phyloP scores from a whole-genome alignment of 2,113 vertebrate genomes.

The Actinemys pallida region DNA sequence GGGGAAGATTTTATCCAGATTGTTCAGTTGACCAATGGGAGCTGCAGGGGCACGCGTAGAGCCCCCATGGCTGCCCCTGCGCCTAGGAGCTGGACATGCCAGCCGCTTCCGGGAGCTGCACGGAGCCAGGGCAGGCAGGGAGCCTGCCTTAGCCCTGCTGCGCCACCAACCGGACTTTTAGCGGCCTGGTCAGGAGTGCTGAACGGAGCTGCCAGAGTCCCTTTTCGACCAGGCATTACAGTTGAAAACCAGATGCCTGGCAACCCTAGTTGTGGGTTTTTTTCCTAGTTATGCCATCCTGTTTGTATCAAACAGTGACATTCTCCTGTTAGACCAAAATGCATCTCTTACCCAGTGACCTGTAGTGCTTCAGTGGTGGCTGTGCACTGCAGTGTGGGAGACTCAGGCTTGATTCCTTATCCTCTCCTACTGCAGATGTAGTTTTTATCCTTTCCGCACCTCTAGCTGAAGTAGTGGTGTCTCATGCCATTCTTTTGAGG shows the following conservation, averaged over 20 bases:
- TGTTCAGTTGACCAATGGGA: background rate
- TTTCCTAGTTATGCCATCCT: background rate
- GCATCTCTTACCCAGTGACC: background rate
- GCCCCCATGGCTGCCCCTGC: background rate
- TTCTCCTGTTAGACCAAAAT: background rate
- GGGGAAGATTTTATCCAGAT: background rate
- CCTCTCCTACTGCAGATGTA: background rate
- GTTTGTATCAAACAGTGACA: accelerated
- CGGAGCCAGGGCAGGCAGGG: too few relatives aligned
- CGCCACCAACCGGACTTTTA: too few relatives aligned
- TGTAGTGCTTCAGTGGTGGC: background rate
- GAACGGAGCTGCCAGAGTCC: too few relatives aligned
- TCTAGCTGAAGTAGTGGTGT: background rate
- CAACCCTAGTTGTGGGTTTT: background rate
- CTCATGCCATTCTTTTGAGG: background rate
- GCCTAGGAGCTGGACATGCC: too few relatives aligned
- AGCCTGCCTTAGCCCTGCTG: too few relatives aligned
- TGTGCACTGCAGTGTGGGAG: background rate
- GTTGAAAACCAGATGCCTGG: too few relatives aligned
- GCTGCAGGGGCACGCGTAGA: too few relatives aligned
- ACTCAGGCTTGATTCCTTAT: background rate
- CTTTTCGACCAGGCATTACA: too few relatives aligned
- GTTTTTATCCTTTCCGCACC: too few relatives aligned
- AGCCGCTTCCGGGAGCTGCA: too few relatives aligned
- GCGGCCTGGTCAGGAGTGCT: too few relatives aligned